These are phyloP conservation scores for Paralichthys olivaceus DNA, from an alignment of 2,113 vertebrate genomes.

Conservation along the genomic window DNA sequence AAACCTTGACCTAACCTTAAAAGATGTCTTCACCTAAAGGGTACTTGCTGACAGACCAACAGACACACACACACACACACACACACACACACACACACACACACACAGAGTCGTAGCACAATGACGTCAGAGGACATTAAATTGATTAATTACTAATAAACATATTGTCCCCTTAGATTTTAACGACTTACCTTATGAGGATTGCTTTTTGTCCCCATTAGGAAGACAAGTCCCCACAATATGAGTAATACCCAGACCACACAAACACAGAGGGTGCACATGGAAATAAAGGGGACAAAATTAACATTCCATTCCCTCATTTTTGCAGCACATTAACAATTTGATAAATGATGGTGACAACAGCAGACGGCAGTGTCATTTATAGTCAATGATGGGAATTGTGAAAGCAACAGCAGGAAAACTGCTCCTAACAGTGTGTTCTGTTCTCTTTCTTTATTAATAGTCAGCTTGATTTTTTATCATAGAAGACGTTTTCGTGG, in stretches of 20 bases:
- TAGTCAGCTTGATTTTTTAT: slow-evolving; percentile 45
- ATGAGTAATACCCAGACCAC: no score
- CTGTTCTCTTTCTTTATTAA: slow-evolving; percentile 43
- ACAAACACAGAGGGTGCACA: not conserved
- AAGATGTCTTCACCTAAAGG: no score
- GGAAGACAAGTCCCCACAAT: no score
- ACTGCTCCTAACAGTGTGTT: not conserved
- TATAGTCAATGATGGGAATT: not conserved
- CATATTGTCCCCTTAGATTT: no score
- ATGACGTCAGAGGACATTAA: no score
- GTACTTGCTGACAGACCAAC: no score
- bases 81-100: not conserved
- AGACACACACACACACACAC: not conserved
- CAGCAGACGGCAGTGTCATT: not conserved
- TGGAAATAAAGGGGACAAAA: not conserved
- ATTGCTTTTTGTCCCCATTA: no score
- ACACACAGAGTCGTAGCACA: no score
- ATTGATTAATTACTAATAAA: no score
- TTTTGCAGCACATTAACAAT: not conserved
- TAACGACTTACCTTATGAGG: no score
- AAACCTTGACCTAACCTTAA: no score
- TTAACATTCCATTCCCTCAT: not conserved
- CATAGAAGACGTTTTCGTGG: slow-evolving; percentile 51
- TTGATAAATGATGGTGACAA: slow-evolving; percentile 4
- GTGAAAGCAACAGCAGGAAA: slow-evolving; percentile 3